Evolutionary conservation across 2,888 invertebrate genomes (phyloP), one percentile per base, ranked within the genome.

Genomic region (Folsomia manolachei): DNA sequence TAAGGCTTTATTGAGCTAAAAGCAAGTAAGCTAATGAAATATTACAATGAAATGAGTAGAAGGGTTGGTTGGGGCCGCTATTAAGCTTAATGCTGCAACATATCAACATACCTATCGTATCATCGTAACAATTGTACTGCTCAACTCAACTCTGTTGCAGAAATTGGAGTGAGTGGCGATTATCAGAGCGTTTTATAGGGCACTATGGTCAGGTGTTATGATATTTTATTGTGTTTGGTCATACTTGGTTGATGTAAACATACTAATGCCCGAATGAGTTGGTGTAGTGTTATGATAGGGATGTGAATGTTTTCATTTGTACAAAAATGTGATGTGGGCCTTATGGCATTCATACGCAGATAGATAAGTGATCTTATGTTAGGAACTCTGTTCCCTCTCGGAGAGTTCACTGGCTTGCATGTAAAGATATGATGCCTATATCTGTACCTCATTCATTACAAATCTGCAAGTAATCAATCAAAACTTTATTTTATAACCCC

Each of bases 181-280:
- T 79, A 79, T 77, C 76, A 75, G 79, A 79, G 77, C 77, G 74
- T 78, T 78, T 78, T 75, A 56, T 78, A 71, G 78, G 78, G 74
- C 78, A 77, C 71, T 73, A 73, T 77, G 74, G 71, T 76, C 77
- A 76, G 74, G 73, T 71, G 70, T 52, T 69, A 26, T 60, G 63
- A 2, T 66, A 39, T 39, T 39, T 9, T n/a, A n/a, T n/a, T n/a
- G n/a, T n/a, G n/a, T n/a, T n/a, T 39, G 39, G 39, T 39, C 39
- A 39, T 39, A 39, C 39, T 39, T 39, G 39, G 39, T 39, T 39
- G 39, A 39, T 39, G 39, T 39, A 39, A 39, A 4, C 39, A 39
- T 39, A 39, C 4, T 39, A 39, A 39, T 39, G 39, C 39, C 39
- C 4, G 14, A 39, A 14, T 39, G 7, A 14, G n/a, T n/a, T n/a